phyloP scores from a whole-genome alignment of 2,888 invertebrate genomes.

The Leptopilina syphax region DNA sequence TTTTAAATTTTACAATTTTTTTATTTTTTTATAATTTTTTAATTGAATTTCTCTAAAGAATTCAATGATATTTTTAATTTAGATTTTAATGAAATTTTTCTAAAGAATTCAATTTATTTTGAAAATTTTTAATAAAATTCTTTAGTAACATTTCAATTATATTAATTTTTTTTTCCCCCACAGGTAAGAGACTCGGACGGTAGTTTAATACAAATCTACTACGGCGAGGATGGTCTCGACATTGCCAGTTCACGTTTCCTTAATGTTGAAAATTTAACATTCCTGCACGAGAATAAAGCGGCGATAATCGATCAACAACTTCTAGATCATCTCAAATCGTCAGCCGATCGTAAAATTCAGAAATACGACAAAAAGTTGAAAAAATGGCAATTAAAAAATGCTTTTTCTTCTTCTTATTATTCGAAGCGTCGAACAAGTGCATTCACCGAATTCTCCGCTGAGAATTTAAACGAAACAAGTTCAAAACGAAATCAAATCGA shows the following conservation, averaged over 20 bases:
- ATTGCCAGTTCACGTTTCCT: conserved; percentile 92
- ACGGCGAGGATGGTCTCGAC: conserved; percentile 96
- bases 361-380: conserved; percentile 80
- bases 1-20: too few relatives aligned
- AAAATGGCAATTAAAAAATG: conserved; percentile 82
- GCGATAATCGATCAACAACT: conserved; percentile 81
- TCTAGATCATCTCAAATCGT: conserved; percentile 80
- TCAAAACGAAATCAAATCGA: conserved; percentile 67
- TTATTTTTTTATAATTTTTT: too few relatives aligned
- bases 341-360: conserved; percentile 78
- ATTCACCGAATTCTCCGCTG: conserved; percentile 81
- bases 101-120: too few relatives aligned
- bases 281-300: conserved; percentile 88
- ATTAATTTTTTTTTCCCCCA: too few relatives aligned
- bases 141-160: too few relatives aligned
- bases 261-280: conserved; percentile 85
- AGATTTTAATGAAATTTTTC: too few relatives aligned
- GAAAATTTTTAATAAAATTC: too few relatives aligned
- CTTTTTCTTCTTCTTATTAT: conserved; percentile 69
- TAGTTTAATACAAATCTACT: conserved; percentile 91
- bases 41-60: too few relatives aligned
- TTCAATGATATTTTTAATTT: too few relatives aligned
- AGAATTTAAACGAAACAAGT: conserved; percentile 65
- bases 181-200: conserved; percentile 87
- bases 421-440: conserved; percentile 78